These are phyloP conservation scores for Glossophaga mutica DNA, from an alignment of 2,797 vertebrate genomes.

Conservation along the genomic window DNA sequence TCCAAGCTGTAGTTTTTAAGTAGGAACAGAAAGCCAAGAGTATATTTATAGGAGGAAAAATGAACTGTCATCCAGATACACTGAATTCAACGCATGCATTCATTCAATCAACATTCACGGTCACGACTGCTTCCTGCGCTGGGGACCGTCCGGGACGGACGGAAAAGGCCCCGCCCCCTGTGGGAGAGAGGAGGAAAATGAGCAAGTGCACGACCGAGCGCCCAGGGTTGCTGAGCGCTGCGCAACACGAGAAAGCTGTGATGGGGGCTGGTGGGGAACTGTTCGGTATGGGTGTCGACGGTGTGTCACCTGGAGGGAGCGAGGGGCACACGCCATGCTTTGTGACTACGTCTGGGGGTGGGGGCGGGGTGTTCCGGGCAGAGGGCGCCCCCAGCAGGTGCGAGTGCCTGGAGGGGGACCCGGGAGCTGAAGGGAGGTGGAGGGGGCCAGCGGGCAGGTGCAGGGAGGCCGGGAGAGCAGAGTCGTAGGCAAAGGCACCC, in stretches of 20 bases:
- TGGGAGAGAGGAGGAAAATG: background rate
- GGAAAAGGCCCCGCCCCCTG: background rate
- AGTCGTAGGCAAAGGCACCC: accelerated
- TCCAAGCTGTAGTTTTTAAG: background rate
- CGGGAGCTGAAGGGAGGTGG: accelerated
- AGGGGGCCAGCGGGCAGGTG: background rate
- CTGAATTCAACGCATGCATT: background rate
- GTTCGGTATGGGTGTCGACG: background rate
- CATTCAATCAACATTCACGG: background rate
- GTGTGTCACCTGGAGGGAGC: background rate
- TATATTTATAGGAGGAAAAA: background rate
- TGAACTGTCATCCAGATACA: background rate
- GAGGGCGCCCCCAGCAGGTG: no score
- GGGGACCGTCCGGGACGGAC: background rate
- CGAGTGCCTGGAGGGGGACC: accelerated
- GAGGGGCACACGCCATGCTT: accelerated
- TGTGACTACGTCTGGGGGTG: background rate
- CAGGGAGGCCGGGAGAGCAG: background rate
- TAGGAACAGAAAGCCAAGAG: background rate
- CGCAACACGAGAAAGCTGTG: accelerated
- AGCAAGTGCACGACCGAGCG: background rate
- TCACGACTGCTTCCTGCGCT: accelerated
- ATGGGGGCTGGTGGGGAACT: no score
- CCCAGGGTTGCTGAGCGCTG: accelerated
- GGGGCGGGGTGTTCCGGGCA: no score